Conservation (phyloP, 2,797 vertebrate genomes). For the Simalia tracyae region DNA sequence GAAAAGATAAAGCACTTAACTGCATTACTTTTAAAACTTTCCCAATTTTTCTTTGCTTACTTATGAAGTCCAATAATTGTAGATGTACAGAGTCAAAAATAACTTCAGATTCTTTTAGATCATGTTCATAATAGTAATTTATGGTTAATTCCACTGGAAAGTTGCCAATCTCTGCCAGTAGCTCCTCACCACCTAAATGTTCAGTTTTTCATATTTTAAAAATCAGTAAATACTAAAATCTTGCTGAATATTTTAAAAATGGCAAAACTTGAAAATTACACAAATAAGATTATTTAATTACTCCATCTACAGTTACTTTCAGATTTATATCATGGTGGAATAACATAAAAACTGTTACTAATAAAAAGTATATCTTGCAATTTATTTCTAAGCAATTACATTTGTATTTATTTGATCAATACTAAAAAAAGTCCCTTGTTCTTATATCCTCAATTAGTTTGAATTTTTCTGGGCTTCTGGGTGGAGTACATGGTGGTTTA, state of each 20-base stretch:
- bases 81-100: not conserved
- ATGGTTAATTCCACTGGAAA: not conserved
- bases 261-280: not conserved
- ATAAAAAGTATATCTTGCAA: not conserved
- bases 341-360: not conserved
- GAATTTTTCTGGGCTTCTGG: not conserved
- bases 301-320: not conserved
- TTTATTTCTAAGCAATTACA: not conserved
- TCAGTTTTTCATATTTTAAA: not conserved
- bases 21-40: slow-evolving; percentile 32
- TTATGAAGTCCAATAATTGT: slow-evolving; percentile 23
- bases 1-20: slow-evolving; percentile 7
- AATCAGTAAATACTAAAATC: not conserved
- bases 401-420: not conserved
- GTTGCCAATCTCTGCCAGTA: not conserved
- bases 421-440: not conserved
- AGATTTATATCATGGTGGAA: not conserved
- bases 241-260: not conserved
- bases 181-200: not conserved
- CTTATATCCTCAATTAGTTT: not conserved
- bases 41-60: slow-evolving; percentile 13
- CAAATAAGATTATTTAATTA: not conserved
- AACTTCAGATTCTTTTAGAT: not conserved
- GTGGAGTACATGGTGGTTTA: too few relatives aligned
- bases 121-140: not conserved